A percentile compares a stretch with the other conserved stretches of the same genome.
Evolutionary conservation across 2,888 invertebrate species (phyloP).

Genomic region (Drosophila mettleri): DNA sequence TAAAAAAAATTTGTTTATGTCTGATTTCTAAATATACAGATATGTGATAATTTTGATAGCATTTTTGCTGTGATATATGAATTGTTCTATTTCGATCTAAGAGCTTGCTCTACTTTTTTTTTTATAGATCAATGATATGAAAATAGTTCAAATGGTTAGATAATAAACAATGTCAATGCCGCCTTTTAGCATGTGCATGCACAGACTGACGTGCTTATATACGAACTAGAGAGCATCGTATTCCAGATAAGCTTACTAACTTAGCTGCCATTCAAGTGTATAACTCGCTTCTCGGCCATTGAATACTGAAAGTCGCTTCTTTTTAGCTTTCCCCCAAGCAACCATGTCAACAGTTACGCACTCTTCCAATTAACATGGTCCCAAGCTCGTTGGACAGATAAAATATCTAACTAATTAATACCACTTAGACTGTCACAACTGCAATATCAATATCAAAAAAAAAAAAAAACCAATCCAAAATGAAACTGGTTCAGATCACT

Average conservation of each 20-base stretch:
- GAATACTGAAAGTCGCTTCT: constrained; percentile 3
- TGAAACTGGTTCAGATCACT: constrained; percentile 40
- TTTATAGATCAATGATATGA: constrained; percentile 5
- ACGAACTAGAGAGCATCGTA: constrained; percentile 24
- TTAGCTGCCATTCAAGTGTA: neutral
- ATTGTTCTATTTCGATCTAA: constrained; percentile 36
- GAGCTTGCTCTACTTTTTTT: constrained; percentile 35
- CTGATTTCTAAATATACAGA: too few relatives aligned
- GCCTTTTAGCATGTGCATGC: constrained; percentile 1
- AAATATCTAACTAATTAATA: constrained; percentile 37
- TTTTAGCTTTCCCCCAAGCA: constrained; percentile 41
- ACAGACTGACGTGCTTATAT: constrained; percentile 29
- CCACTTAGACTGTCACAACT: constrained; percentile 15
- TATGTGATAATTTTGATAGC: neutral
- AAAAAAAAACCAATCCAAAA: constrained; percentile 3
- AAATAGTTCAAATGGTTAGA: constrained; percentile 40
- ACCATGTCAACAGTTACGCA: constrained; percentile 4
- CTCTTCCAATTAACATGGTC: constrained; percentile 19
- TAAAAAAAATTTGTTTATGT: too few relatives aligned
- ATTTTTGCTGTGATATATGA: constrained; percentile 19
- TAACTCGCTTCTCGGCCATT: constrained; percentile 18
- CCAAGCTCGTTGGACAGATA: constrained; percentile 19
- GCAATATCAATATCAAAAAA: constrained; percentile 18
- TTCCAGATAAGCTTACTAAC: constrained; percentile 30
- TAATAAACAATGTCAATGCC: constrained; percentile 66